A percentile compares a stretch with the other conserved stretches of the same genome.
Evolutionary conservation across 2,113 vertebrate species (phyloP).

Genomic region (Gnathonemus longibarbis): DNA sequence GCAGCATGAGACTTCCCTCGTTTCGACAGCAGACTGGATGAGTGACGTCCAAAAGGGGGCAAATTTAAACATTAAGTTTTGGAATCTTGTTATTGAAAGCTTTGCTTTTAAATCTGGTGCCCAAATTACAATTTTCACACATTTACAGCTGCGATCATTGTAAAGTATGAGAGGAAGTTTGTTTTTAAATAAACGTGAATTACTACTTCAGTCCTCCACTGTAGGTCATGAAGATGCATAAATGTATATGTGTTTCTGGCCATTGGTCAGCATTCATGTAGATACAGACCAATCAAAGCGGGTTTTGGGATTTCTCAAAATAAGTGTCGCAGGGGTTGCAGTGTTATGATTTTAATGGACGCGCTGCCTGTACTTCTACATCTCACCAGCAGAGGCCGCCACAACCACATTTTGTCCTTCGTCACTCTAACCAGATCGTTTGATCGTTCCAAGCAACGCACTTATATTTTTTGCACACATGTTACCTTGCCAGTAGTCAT

Average conservation of each 20-base stretch:
- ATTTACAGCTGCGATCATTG: background rate
- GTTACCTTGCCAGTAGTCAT: background rate
- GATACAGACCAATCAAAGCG: background rate
- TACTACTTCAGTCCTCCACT: background rate
- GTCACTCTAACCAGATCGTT: background rate
- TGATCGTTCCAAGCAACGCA: background rate
- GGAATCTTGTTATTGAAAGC: background rate
- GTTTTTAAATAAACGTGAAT: background rate
- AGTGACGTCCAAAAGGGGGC: background rate
- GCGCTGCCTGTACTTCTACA: background rate
- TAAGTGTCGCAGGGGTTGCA: background rate
- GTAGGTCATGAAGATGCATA: background rate
- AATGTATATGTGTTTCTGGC: background rate
- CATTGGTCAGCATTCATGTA: background rate
- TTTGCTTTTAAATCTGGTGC: background rate
- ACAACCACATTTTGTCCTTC: background rate
- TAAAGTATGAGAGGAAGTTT: background rate
- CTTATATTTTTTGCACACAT: background rate
- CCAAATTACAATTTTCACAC: background rate
- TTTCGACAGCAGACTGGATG: background rate
- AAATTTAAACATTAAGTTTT: background rate
- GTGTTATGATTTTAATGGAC: background rate
- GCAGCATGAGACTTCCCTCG: background rate
- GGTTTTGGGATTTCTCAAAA: background rate
- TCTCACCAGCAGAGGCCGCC: background rate